Percentiles rank a stretch among this genome's conserved stretches.
These are phyloP conservation scores for Hydractinia echinata DNA, from an alignment of 30 jellyfish, hydroid and myxozoan genomes.

Conservation along the genomic window DNA sequence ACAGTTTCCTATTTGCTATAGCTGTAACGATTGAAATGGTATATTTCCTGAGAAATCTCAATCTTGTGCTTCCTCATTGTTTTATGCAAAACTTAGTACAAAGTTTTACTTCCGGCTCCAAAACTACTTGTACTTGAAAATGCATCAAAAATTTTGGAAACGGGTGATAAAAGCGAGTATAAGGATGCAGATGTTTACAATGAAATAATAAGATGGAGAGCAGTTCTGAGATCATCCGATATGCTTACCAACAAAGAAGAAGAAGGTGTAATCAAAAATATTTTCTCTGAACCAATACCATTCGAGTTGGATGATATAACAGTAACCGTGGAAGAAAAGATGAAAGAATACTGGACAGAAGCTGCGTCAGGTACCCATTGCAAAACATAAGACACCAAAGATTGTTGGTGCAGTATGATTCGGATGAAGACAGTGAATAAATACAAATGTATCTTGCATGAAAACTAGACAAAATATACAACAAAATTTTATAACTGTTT, in stretches of 20 bases:
- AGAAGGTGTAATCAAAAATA: background rate
- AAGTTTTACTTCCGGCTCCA: too few species aligned
- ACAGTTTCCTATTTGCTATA: too few species aligned
- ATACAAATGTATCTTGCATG: background rate
- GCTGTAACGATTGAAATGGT: too few species aligned
- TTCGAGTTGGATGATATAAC: background rate
- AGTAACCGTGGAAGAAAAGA: background rate
- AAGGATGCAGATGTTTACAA: background rate
- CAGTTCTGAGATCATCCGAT: conserved; percentile 8
- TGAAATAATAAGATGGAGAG: conserved; percentile 14
- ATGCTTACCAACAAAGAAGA: background rate
- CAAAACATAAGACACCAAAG: background rate
- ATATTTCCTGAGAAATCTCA: too few species aligned
- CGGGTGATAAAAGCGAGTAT: background rate
- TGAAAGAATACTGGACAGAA: background rate
- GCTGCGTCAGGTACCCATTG: background rate
- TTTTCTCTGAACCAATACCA: background rate
- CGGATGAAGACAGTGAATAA: background rate
- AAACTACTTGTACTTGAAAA: background rate
- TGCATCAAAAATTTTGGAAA: background rate
- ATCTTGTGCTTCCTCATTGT: too few species aligned
- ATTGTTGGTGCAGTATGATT: background rate
- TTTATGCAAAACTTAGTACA: too few species aligned
- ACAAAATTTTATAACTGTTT: background rate
- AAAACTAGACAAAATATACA: background rate